These are phyloP conservation scores for Leptinotarsa rubiginosa DNA, from an alignment of 2,888 invertebrate genomes.

Conservation along the genomic window DNA sequence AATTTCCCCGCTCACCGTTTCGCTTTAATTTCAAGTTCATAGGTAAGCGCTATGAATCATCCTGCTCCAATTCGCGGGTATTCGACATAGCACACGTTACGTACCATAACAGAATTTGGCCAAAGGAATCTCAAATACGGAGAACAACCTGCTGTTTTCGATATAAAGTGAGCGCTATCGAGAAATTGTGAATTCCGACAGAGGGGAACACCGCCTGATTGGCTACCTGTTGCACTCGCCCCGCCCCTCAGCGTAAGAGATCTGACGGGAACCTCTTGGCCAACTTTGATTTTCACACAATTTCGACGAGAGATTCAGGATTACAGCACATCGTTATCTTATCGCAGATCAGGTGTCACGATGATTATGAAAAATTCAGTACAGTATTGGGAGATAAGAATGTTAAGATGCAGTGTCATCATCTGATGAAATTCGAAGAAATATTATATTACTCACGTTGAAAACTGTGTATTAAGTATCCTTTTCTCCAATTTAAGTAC, in stretches of 20 bases:
- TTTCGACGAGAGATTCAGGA: background rate
- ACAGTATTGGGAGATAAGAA: background rate
- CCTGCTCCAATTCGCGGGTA: slow-evolving; percentile 28
- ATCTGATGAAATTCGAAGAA: background rate
- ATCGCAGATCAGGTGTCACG: background rate
- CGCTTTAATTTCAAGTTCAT: slow-evolving; percentile 31
- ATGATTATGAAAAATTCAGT: background rate
- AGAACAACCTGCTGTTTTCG: slow-evolving; percentile 43
- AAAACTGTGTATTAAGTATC: slow-evolving; percentile 56
- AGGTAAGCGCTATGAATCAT: slow-evolving; percentile 35
- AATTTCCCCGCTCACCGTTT: slow-evolving; percentile 39
- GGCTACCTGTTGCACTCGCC: slow-evolving; percentile 63
- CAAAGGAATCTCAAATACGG: slow-evolving; percentile 43
- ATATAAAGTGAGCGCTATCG: slow-evolving; percentile 42
- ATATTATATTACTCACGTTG: slow-evolving; percentile 57
- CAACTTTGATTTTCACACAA: slow-evolving; percentile 20
- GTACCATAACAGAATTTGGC: slow-evolving; percentile 24
- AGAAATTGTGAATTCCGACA: slow-evolving; percentile 47
- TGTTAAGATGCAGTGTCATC: background rate
- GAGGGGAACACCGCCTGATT: slow-evolving; percentile 53
- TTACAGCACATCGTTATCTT: background rate
- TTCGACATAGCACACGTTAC: slow-evolving; percentile 4
- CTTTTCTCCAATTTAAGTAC: slow-evolving; percentile 55
- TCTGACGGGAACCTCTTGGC: slow-evolving; percentile 22
- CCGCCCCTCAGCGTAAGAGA: slow-evolving; percentile 59